Evolutionary conservation across 1,140 invertebrate genomes (phyloP).

Genomic region (Dufourea novaeangliae): DNA sequence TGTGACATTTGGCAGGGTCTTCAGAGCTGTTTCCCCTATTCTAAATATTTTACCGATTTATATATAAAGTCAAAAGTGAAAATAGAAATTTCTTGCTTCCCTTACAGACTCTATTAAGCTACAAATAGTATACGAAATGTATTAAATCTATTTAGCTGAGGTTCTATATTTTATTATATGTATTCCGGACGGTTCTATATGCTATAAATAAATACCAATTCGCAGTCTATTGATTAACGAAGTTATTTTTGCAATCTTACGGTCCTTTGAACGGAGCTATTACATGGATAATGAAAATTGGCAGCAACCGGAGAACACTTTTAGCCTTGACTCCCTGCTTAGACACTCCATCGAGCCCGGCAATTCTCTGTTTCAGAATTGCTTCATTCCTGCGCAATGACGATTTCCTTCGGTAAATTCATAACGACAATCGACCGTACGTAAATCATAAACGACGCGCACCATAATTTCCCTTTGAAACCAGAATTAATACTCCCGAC

Average conservation of each 20-base stretch:
- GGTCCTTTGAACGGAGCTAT: conserved; percentile 15
- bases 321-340: conserved; percentile 16
- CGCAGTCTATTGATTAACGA: conserved; percentile 26
- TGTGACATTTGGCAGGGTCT: too few species aligned
- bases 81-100: too few species aligned
- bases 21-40: too few species aligned
- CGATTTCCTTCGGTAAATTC: conserved; percentile 40
- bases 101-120: too few species aligned
- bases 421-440: conserved; percentile 12
- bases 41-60: too few species aligned
- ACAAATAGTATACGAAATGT: too few species aligned
- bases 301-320: conserved; percentile 51
- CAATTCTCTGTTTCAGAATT: conserved; percentile 24
- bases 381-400: conserved; percentile 20
- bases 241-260: conserved; percentile 40
- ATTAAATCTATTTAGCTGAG: too few species aligned
- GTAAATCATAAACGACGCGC: not conserved
- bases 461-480: not conserved
- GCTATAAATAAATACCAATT: too few species aligned
- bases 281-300: conserved; percentile 52
- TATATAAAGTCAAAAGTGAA: too few species aligned
- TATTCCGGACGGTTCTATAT: too few species aligned
- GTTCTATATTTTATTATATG: too few species aligned
- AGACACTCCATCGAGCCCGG: conserved; percentile 23
- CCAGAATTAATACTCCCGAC: not conserved